Evolutionary conservation across 2,888 invertebrate genomes (phyloP).

Genomic region (Branchinecta sandiegonensis): DNA sequence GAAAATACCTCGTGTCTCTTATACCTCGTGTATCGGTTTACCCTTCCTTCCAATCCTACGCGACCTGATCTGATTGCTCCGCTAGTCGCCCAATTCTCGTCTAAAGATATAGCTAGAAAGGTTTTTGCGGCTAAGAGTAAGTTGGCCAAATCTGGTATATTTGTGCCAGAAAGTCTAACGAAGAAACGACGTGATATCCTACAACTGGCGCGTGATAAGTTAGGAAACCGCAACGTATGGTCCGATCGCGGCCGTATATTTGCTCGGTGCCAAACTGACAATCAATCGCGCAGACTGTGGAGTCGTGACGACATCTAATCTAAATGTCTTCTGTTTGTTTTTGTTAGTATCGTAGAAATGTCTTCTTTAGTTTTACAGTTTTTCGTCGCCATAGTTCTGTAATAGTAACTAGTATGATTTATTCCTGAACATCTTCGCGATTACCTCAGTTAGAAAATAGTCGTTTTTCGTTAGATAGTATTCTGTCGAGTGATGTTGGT

Average conservation of each 20-base stretch:
- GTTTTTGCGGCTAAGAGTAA: background rate
- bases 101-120: background rate
- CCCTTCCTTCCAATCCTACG: background rate
- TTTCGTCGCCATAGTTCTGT: background rate
- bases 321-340: background rate
- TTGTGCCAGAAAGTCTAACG: background rate
- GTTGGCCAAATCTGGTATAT: background rate
- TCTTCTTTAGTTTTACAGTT: background rate
- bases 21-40: background rate
- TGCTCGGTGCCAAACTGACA: too few relatives aligned
- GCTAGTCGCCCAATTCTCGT: background rate
- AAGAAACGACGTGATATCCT: background rate
- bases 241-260: too few relatives aligned
- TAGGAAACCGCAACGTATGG: background rate
- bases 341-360: background rate
- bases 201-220: background rate
- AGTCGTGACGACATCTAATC: background rate
- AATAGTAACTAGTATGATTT: background rate
- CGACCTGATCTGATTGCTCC: background rate
- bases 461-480: background rate
- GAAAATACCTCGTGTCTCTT: too few relatives aligned
- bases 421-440: background rate
- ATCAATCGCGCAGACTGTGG: too few relatives aligned
- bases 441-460: conserved; percentile 5
- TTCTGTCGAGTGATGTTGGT: conserved; percentile 7